Evolutionary conservation across 2,797 vertebrate species (phyloP).

Genomic region (Rhodeus uyekii): DNA sequence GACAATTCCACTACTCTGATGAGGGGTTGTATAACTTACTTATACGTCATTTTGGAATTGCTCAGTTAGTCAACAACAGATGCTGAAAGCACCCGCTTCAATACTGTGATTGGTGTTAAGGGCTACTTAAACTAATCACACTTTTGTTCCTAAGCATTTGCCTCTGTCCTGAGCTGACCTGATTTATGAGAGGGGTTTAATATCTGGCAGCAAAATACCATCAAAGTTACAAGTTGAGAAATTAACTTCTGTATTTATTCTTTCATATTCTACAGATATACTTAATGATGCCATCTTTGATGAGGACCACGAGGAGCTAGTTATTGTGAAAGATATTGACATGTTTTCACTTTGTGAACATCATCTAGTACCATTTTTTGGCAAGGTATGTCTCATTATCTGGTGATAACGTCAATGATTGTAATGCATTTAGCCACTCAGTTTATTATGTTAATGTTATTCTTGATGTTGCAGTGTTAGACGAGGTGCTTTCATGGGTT

Average conservation of each 20-base stretch:
- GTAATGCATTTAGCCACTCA: background rate
- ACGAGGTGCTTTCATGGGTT: background rate
- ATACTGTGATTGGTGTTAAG: background rate
- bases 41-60: background rate
- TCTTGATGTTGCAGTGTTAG: background rate
- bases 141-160: background rate
- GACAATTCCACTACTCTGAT: background rate
- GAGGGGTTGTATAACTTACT: background rate
- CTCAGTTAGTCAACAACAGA: background rate
- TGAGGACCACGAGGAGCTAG: conserved; percentile 82
- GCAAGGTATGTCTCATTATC: conserved; percentile 69
- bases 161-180: background rate
- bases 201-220: background rate
- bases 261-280: conserved; percentile 65
- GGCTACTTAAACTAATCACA: conserved; percentile 11
- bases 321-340: conserved; percentile 83
- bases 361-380: conserved; percentile 83
- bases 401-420: background rate
- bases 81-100: background rate
- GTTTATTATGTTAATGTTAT: background rate
- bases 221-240: background rate
- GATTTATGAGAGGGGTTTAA: background rate
- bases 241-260: background rate
- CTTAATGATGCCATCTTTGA: conserved; percentile 83
- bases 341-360: conserved; percentile 84